These are phyloP conservation scores for Rhineura floridana DNA, from an alignment of 2,113 vertebrate genomes.

Conservation along the genomic window DNA sequence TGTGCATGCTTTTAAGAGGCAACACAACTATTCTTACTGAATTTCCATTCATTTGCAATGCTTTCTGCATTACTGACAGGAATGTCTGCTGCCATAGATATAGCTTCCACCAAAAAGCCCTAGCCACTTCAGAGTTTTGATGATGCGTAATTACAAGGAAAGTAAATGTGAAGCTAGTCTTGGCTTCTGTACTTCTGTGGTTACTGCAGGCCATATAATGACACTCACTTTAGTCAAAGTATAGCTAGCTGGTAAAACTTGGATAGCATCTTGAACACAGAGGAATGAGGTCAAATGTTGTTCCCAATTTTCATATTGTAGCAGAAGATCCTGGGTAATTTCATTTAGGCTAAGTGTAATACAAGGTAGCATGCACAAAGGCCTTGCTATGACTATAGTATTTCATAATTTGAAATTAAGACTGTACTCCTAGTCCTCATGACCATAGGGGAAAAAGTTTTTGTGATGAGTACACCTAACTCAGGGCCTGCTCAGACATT, in stretches of 20 bases:
- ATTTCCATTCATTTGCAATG: constrained; percentile 5
- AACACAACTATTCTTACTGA: constrained; percentile 20
- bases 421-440: neutral
- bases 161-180: constrained; percentile 74
- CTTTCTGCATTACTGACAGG: constrained; percentile 20
- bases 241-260: constrained; percentile 72
- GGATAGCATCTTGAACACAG: constrained; percentile 61
- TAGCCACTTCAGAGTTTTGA: constrained; percentile 70
- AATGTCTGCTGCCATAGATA: constrained; percentile 69
- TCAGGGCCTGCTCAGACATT: neutral
- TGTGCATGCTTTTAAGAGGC: neutral
- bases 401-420: neutral
- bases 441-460: neutral
- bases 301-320: neutral
- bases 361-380: neutral
- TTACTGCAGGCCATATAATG: constrained; percentile 76
- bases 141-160: constrained; percentile 75
- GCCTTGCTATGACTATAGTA: neutral
- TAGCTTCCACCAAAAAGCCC: constrained; percentile 67
- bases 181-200: constrained; percentile 75
- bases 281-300: constrained; percentile 49
- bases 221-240: constrained; percentile 64
- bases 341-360: neutral
- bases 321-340: neutral
- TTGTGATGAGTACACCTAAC: neutral